A percentile compares a stretch with the other conserved stretches of the same genome.
Evolutionary conservation across 2,113 vertebrate species (phyloP).

Genomic region (Austrofundulus limnaeus): DNA sequence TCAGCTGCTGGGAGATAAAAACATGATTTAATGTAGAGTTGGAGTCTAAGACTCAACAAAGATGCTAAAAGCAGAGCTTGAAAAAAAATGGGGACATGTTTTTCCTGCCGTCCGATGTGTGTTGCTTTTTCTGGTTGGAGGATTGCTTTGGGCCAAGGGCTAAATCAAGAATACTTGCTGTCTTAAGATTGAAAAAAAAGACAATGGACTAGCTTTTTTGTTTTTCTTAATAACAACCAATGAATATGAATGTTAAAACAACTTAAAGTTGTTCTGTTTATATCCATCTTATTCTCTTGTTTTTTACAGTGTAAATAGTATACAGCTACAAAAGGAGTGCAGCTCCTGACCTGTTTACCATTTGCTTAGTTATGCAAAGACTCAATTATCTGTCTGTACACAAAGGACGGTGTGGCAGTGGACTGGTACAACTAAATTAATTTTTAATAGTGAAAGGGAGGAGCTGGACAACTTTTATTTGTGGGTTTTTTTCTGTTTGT

Average conservation of each 20-base stretch:
- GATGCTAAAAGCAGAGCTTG: slow-evolving; percentile 35
- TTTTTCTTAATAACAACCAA: slow-evolving; percentile 24
- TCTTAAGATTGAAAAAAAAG: slow-evolving; percentile 20
- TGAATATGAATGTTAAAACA: slow-evolving; percentile 68
- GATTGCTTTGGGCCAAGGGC: slow-evolving; percentile 43
- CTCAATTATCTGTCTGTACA: slow-evolving; percentile 29
- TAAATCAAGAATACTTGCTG: slow-evolving; percentile 35
- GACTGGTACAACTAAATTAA: slow-evolving; percentile 29
- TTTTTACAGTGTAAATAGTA: slow-evolving; percentile 64
- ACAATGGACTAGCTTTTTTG: slow-evolving; percentile 24
- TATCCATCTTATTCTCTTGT: slow-evolving; percentile 33
- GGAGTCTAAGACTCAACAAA: slow-evolving; percentile 32
- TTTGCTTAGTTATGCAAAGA: slow-evolving; percentile 64
- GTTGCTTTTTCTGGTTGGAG: slow-evolving; percentile 19
- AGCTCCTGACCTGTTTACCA: slow-evolving; percentile 36
- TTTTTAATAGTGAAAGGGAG: slow-evolving; percentile 30
- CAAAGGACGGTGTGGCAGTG: slow-evolving; percentile 21
- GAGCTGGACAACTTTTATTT: slow-evolving; percentile 1
- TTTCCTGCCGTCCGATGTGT: slow-evolving; percentile 38
- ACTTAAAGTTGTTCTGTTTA: slow-evolving; percentile 48
- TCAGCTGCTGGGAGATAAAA: slow-evolving; percentile 25
- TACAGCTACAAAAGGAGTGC: slow-evolving; percentile 35
- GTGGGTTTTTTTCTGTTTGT: slow-evolving; percentile 23
- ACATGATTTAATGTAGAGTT: slow-evolving; percentile 35
- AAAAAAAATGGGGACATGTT: slow-evolving; percentile 34